These are phyloP conservation scores for Penaeus monodon DNA, from an alignment of 2,888 invertebrate genomes.

Conservation along the genomic window DNA sequence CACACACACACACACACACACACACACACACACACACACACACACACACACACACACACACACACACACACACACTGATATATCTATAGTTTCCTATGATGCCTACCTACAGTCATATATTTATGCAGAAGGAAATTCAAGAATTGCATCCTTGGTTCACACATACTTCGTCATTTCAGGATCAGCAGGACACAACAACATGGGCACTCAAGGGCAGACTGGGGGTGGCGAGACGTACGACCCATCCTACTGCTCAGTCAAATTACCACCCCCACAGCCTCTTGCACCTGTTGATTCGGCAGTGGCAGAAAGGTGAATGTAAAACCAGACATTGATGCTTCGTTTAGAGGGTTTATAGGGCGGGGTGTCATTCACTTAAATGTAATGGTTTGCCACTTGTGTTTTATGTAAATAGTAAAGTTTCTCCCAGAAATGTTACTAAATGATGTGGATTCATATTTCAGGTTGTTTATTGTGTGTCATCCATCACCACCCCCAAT, in stretches of 20 bases:
- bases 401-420: not conserved
- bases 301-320: constrained; percentile 70
- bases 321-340: not conserved
- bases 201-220: constrained; percentile 36
- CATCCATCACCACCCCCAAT: constrained; percentile 80
- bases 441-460: not conserved
- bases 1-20: too few relatives aligned
- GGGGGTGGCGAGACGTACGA: constrained; percentile 68
- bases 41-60: too few relatives aligned
- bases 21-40: too few relatives aligned
- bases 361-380: too few relatives aligned
- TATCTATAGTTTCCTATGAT: too few relatives aligned
- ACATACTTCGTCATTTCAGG: constrained; percentile 38
- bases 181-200: constrained; percentile 60
- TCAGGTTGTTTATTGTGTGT: constrained; percentile 73
- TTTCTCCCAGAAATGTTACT: not conserved
- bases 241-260: constrained; percentile 74
- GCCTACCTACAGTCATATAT: too few relatives aligned
- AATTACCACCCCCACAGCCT: constrained; percentile 79
- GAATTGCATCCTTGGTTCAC: not conserved
- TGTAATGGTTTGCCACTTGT: not conserved
- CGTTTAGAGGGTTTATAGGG: not conserved
- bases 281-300: constrained; percentile 71
- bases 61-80: too few relatives aligned
- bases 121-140: too few relatives aligned